Conservation (phyloP, 1,140 invertebrate genomes). For the Himalopsyche phryganea region DNA sequence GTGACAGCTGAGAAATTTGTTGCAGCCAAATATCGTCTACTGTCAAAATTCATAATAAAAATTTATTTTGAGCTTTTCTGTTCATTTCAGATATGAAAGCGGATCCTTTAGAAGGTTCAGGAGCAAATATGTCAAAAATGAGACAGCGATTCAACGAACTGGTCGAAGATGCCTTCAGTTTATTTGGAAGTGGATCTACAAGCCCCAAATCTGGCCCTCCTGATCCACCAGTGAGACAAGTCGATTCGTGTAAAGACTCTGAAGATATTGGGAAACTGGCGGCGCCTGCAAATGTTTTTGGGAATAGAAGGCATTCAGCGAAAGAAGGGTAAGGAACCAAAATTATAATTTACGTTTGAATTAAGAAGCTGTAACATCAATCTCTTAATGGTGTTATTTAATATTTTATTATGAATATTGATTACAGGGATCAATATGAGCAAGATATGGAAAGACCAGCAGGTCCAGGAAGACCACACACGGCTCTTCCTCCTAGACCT, state of each 20-base stretch:
- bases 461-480: conserved; percentile 17
- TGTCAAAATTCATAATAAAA: too few relatives aligned
- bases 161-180: conserved; percentile 48
- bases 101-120: background rate
- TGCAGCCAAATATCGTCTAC: too few relatives aligned
- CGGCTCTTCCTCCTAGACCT: conserved; percentile 27
- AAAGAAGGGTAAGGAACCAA: conserved; percentile 23
- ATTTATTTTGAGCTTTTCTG: too few relatives aligned
- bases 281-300: background rate
- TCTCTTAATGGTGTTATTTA: too few relatives aligned
- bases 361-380: too few relatives aligned
- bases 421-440: too few relatives aligned
- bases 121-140: conserved; percentile 40
- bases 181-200: conserved; percentile 42
- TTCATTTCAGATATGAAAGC: too few relatives aligned
- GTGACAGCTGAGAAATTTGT: too few relatives aligned
- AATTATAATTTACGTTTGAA: too few relatives aligned
- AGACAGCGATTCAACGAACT: conserved; percentile 47
- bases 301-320: conserved; percentile 22
- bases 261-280: background rate
- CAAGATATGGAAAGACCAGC: too few relatives aligned
- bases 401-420: too few relatives aligned
- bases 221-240: conserved; percentile 11
- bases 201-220: conserved; percentile 38
- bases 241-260: background rate